Base-by-base conservation (phyloP, 1,140 invertebrate genomes). In the Galleria mellonella region DNA sequence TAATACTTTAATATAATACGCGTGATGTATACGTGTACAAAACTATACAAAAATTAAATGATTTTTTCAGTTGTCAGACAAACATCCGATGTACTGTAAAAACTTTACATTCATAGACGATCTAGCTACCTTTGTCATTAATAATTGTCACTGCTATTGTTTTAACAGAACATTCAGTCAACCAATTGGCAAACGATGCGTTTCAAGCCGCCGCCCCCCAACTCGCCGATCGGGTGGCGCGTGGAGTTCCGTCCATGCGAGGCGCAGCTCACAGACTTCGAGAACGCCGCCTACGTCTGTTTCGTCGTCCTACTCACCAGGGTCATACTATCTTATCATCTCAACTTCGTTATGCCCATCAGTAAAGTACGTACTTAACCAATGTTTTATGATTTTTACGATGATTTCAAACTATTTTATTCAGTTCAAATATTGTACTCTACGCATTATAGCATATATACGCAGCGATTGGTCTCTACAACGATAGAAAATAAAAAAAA, bases 151-250 rank as follows among this genome's bases (percentile, higher is more conserved):
- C 23, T 32, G 1, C 2, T 6, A 6, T 23, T 23, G 17, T 23
- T 23, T 23, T 6, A 23, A 11, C 70, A 97, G 95, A 99, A 99
- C 74, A 98, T 99, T 63, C 98, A 99, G 83, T 99, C 98, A 0
- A 99, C 98, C 4, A 99, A 99, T 87, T 99, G 98, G 98, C 98
- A 99, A 89, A 99, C 98, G 6, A 99, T 99, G 98, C 90, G 98
- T 10, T 99, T 99, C 86, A 99, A 99, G 86, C 97, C 97, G 33
- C 98, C 98, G 45, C 96, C 96, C 12, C 93, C 95, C 0, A 93
- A 97, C 72, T 98, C 96, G 8, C 91, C 94, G 31, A 99, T 99
- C 76, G 98, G 98, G 10, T 99, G 98, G 98, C 89, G 98, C 53
- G 98, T 99, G 1, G 98, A 99, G 88, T 99, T 99, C 87, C 91